Evolutionary conservation across 2,888 invertebrate species (phyloP).

Genomic region (Nymphalis urticae): DNA sequence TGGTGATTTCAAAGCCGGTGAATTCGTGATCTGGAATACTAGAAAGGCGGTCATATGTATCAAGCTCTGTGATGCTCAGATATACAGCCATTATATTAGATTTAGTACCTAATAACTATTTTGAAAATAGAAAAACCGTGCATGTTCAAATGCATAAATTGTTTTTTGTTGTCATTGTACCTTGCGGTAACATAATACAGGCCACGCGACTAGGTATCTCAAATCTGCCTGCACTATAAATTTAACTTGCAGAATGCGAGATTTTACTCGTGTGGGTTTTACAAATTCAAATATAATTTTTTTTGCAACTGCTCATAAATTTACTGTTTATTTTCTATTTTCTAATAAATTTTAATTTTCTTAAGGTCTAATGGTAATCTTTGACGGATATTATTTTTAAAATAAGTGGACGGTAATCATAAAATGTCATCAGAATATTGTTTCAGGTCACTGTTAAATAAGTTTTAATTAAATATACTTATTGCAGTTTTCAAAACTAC

Average conservation of each 20-base stretch:
- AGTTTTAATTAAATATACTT: too few species aligned
- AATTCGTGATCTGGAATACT: conserved; percentile 7
- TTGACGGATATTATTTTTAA: too few species aligned
- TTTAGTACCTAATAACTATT: background rate
- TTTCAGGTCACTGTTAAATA: too few species aligned
- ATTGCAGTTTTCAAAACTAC: too few species aligned
- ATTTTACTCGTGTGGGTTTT: background rate
- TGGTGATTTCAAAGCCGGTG: conserved; percentile 3
- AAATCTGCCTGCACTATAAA: conserved; percentile 4
- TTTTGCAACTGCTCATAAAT: background rate
- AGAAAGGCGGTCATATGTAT: conserved; percentile 10
- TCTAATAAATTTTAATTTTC: too few species aligned
- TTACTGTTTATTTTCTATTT: background rate
- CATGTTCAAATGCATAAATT: background rate
- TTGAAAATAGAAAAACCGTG: background rate
- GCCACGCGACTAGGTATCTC: background rate
- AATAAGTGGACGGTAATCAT: too few species aligned
- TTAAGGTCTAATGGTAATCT: too few species aligned
- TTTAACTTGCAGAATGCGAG: background rate
- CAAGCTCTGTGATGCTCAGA: background rate
- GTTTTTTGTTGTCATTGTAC: background rate
- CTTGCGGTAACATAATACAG: conserved; percentile 2
- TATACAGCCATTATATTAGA: background rate
- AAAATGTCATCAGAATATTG: too few species aligned
- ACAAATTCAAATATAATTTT: background rate